Evolutionary conservation across 1,140 invertebrate genomes (phyloP), one percentile per base, ranked within the genome.

Genomic region (Aradophagus sp.): DNA sequence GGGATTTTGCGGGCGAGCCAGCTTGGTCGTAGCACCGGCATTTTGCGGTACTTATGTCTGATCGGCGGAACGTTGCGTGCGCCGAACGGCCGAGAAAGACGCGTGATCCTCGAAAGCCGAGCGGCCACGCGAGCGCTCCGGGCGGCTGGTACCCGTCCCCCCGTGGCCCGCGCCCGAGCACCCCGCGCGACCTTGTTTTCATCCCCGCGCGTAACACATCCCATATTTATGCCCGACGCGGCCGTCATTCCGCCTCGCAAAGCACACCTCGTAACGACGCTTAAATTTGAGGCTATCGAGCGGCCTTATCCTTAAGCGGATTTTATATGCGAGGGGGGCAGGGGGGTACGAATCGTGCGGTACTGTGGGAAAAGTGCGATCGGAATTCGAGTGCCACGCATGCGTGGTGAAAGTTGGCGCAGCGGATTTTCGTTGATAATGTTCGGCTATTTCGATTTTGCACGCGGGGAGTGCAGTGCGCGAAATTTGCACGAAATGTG

Each of bases 61-160:
- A 62, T 55, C n/a, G n/a, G n/a, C 42, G 52, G 38, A 13, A 39
- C 14, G 56, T 67, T 67, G 63, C 70, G 70, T 68, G 62, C 19
- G 38, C 38, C n/a, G n/a, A n/a, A n/a, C n/a, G n/a, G 26, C 32
- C 34, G 23, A 52, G 63, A 68, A 48, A 45, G 55, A 61, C 65
- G 75, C 73, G 66, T 73, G 71, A 75, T 77, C 47, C 67, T 70
- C 61, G 71, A n/a, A 73, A 56, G 44, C 5, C 48, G 62, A 56
- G 66, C 70, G 52, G 77, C 78, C 78, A 80, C 78, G 78, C 77
- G 78, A 80, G 39, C 77, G 77, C 77, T 80, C 73, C 78, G 63
- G 75, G 78, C 78, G 45, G n/a, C n/a, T n/a, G 74, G 52, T 10
- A 32, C 31, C 62, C 77, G 45, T 38, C 63, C 52, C 39, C 47